A percentile compares a stretch with the other conserved stretches of the same genome.
Conservation (phyloP, 1,140 invertebrate genomes). For the Homalodisca vitripennis region DNA sequence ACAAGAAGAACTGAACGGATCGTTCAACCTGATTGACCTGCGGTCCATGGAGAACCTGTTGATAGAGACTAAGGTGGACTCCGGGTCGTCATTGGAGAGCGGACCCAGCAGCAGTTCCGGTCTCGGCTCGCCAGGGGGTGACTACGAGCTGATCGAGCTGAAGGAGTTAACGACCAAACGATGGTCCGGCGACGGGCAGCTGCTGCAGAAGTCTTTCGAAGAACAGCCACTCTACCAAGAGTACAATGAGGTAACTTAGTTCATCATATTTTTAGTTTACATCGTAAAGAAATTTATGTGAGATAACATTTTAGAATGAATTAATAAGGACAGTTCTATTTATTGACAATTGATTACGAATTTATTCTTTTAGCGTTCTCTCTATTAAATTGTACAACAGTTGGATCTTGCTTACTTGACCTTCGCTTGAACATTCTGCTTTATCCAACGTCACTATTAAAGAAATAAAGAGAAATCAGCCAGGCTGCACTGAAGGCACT, state of each 20-base stretch:
- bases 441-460: too few species aligned
- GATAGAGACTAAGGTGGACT: not conserved
- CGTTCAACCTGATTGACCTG: constrained; percentile 14
- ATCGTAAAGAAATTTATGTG: too few species aligned
- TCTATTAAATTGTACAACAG: too few species aligned
- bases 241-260: constrained; percentile 6
- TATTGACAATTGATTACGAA: too few species aligned
- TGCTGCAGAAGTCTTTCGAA: constrained; percentile 19
- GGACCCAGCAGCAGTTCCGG: not conserved
- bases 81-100: not conserved
- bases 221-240: constrained; percentile 14
- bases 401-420: too few species aligned
- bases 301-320: too few species aligned
- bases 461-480: too few species aligned
- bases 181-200: not conserved
- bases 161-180: not conserved
- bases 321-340: too few species aligned
- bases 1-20: not conserved
- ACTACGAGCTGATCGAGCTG: constrained; percentile 21
- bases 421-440: too few species aligned
- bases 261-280: too few species aligned
- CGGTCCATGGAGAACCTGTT: constrained; percentile 14
- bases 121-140: not conserved
- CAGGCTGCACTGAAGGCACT: too few species aligned
- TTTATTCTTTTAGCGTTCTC: too few species aligned